Conservation (phyloP, 2,888 invertebrate genomes). For the Aphidoletes aphidimyza region DNA sequence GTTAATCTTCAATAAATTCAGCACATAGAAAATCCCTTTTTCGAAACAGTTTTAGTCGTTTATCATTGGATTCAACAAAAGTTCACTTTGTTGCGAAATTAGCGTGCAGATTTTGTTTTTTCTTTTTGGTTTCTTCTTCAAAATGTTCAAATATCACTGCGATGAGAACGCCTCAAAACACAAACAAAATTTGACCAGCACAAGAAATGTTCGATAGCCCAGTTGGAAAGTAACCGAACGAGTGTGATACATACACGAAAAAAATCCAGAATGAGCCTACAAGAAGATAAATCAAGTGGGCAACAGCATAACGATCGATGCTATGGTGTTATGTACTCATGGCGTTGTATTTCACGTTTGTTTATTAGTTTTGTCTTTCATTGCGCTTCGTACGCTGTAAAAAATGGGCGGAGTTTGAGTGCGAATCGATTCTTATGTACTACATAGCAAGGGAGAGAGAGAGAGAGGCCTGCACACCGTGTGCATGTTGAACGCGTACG, state of each 20-base stretch:
- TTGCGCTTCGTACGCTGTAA: background rate
- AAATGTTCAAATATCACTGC: background rate
- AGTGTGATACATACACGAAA: conserved; percentile 23
- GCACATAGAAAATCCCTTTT: too few relatives aligned
- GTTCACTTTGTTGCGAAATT: too few relatives aligned
- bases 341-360: background rate
- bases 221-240: conserved; percentile 40
- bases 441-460: background rate
- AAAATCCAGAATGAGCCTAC: conserved; percentile 42
- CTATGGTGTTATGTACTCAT: background rate
- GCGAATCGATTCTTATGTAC: conserved; percentile 13
- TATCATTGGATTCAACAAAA: too few relatives aligned
- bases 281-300: conserved; percentile 52
- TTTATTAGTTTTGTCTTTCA: background rate
- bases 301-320: background rate
- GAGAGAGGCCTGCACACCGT: background rate
- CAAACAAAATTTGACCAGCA: conserved; percentile 30
- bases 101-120: too few relatives aligned
- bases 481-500: background rate
- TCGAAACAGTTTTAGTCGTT: too few relatives aligned
- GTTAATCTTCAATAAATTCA: too few relatives aligned
- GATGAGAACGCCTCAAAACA: background rate
- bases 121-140: too few relatives aligned
- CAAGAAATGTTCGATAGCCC: conserved; percentile 50
- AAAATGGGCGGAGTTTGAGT: conserved; percentile 50